A percentile compares a stretch with the other conserved stretches of the same genome.
Evolutionary conservation across 2,113 vertebrate species (phyloP).

Genomic region (Prunella fulvescens): DNA sequence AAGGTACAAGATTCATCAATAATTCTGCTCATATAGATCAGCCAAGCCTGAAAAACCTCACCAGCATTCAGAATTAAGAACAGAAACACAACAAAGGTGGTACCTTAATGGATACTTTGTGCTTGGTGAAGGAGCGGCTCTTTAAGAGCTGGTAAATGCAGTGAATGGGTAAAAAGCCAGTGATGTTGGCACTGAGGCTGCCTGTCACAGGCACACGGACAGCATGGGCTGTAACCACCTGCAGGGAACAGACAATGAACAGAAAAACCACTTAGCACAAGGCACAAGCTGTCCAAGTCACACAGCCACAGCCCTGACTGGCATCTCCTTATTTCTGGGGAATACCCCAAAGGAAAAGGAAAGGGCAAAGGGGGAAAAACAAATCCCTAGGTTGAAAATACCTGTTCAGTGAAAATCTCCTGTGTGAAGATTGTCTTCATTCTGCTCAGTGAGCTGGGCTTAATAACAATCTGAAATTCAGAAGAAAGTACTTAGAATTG

Average conservation of each 20-base stretch:
- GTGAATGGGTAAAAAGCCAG: conserved; percentile 96
- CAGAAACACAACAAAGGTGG: neutral
- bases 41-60: neutral
- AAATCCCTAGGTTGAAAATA: conserved; percentile 37
- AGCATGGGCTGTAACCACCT: conserved; percentile 97
- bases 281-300: neutral
- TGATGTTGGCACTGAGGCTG: conserved; percentile 93
- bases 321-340: neutral
- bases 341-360: neutral
- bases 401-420: conserved; percentile 99
- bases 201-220: conserved; percentile 95
- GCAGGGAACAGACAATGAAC: neutral
- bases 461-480: conserved; percentile 91
- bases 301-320: neutral
- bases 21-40: neutral
- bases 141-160: conserved; percentile 97
- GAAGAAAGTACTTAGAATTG: neutral
- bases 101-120: conserved; percentile 99
- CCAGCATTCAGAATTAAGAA: neutral
- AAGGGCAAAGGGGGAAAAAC: rapidly evolving
- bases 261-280: neutral
- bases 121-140: conserved; percentile 96
- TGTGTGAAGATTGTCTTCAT: conserved; percentile 99
- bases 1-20: neutral
- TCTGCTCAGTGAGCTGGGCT: conserved; percentile 94